These are phyloP conservation scores for Coracias cyanogaster DNA, from an alignment of 2,797 vertebrate genomes.

Conservation along the genomic window DNA sequence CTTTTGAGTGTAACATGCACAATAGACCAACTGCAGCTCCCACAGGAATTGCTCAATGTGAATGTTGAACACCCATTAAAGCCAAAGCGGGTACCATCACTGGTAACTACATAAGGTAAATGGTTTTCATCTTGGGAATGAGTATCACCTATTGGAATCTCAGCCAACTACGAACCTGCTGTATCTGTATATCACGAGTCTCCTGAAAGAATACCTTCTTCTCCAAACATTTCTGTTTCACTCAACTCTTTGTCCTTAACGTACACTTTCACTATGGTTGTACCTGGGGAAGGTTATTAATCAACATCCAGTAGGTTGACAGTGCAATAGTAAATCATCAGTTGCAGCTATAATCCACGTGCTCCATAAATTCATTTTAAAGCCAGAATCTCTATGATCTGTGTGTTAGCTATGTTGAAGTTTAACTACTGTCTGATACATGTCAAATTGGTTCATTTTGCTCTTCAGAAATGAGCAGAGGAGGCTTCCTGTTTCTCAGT, in stretches of 20 bases:
- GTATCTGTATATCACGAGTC: not conserved
- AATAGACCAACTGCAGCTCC: not conserved
- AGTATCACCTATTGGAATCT: not conserved
- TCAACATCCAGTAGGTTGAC: slow-evolving; percentile 30
- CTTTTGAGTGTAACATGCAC: not conserved
- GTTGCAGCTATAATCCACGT: slow-evolving; percentile 27
- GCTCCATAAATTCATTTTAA: slow-evolving; percentile 65
- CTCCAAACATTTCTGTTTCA: not conserved
- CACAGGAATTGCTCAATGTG: not conserved
- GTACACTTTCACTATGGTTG: not conserved
- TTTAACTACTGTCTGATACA: slow-evolving; percentile 35
- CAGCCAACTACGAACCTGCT: not conserved
- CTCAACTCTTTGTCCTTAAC: not conserved
- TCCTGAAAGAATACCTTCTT: not conserved
- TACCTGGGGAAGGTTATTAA: slow-evolving; percentile 28
- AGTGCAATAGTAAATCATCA: slow-evolving; percentile 59
- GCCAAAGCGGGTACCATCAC: not conserved
- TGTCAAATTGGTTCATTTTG: slow-evolving; percentile 20
- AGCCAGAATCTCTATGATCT: slow-evolving; percentile 52
- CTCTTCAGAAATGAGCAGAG: slow-evolving; percentile 17
- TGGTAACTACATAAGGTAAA: not conserved
- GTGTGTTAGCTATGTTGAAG: slow-evolving; percentile 42
- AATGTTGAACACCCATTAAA: not conserved
- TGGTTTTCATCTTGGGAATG: not conserved
- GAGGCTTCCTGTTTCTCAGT: not conserved